Percentiles rank a stretch among this genome's conserved stretches.
Conservation (phyloP, 1,140 invertebrate species). For the Ephestia elutella region DNA sequence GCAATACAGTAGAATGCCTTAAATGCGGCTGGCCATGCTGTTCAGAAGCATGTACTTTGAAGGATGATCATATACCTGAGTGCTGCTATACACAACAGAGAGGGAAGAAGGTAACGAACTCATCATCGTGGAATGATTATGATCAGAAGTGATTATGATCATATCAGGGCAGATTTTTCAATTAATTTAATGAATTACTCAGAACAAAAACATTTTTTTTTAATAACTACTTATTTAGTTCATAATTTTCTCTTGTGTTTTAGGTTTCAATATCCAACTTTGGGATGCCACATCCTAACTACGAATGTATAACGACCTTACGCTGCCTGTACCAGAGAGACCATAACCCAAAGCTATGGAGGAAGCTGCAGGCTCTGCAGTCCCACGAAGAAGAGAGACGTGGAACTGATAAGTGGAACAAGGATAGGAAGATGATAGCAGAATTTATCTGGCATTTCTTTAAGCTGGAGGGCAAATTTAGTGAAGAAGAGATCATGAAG, state of each 20-base stretch:
- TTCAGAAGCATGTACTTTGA: constrained; percentile 75
- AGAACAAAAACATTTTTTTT: no score
- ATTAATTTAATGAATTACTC: no score
- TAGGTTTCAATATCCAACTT: constrained; percentile 80
- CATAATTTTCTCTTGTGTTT: background rate
- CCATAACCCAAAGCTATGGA: constrained; percentile 76
- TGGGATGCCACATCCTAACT: constrained; percentile 79
- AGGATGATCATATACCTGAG: constrained; percentile 78
- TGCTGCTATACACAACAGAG: constrained; percentile 78
- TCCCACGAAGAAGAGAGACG: constrained; percentile 76
- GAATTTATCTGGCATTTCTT: constrained; percentile 82
- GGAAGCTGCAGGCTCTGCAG: constrained; percentile 77
- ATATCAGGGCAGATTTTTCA: no score
- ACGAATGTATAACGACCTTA: constrained; percentile 82
- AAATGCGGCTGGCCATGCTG: constrained; percentile 87
- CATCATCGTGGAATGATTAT: no score
- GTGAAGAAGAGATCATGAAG: constrained; percentile 81
- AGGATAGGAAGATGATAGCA: constrained; percentile 77
- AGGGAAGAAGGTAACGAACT: constrained; percentile 77
- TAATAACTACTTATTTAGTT: background rate
- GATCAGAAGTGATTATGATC: no score
- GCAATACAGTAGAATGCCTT: constrained; percentile 72
- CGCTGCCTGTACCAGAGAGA: constrained; percentile 79
- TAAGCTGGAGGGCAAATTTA: constrained; percentile 76
- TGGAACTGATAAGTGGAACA: constrained; percentile 77